Conservation (phyloP, 2,113 vertebrate genomes). For the Gymnogyps californianus region DNA sequence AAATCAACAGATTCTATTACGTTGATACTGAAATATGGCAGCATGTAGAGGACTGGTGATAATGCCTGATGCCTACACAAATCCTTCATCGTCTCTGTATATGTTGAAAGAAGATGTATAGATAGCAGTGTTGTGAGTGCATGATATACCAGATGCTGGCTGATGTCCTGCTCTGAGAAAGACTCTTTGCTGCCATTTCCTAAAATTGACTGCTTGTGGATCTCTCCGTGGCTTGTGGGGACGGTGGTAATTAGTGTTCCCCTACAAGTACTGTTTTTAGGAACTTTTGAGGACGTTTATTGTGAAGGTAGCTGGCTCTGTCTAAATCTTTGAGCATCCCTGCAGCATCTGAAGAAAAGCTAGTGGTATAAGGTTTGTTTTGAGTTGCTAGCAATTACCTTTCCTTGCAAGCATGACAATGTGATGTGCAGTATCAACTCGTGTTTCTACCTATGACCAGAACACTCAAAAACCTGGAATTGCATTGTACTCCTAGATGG, state of each 20-base stretch:
- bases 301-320: neutral
- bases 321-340: neutral
- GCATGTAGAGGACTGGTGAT: neutral
- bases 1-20: neutral
- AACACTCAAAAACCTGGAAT: neutral
- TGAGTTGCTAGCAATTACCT: neutral
- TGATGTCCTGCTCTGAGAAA: neutral
- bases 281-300: neutral
- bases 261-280: neutral
- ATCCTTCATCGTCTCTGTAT: neutral
- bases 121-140: neutral
- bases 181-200: neutral
- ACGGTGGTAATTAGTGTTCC: neutral
- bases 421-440: neutral
- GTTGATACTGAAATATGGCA: neutral
- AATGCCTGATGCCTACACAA: neutral
- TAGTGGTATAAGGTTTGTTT: neutral
- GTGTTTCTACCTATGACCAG: neutral
- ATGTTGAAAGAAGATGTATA: neutral
- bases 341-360: neutral
- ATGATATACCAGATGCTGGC: neutral
- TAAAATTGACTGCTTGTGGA: neutral
- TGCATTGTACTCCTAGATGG: neutral
- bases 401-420: neutral
- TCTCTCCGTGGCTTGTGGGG: neutral